These are phyloP conservation scores for Scaptomyza pallida DNA, from an alignment of 1,140 invertebrate species.

Conservation along the genomic window DNA sequence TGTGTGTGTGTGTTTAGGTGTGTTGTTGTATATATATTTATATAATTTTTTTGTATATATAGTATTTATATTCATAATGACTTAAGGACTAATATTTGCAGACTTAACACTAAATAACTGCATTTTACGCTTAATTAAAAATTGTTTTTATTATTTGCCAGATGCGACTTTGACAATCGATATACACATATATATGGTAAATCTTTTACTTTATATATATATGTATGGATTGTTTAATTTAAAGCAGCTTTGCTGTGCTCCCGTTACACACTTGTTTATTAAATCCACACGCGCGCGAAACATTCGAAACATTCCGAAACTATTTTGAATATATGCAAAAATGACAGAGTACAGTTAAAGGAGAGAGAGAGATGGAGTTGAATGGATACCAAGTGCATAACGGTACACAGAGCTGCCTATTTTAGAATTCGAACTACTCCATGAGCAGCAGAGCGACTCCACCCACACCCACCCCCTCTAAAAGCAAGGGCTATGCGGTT, in stretches of 20 bases:
- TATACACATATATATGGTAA: not conserved
- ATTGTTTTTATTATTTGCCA: conserved; percentile 10
- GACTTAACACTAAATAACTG: conserved; percentile 82
- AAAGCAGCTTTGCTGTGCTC: conserved; percentile 6
- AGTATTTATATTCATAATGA: conserved; percentile 58
- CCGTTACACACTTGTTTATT: conserved; percentile 21
- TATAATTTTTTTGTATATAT: too few species aligned
- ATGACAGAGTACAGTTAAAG: not conserved
- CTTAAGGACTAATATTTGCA: conserved; percentile 75
- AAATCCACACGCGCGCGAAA: conserved; percentile 9
- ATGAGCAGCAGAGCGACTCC: not conserved
- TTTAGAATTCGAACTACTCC: not conserved
- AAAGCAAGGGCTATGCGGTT: conserved; percentile 69
- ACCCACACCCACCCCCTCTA: not conserved
- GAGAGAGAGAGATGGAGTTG: not conserved
- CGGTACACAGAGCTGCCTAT: conserved; percentile 8
- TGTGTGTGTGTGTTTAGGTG: conserved; percentile 31
- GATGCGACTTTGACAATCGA: not conserved
- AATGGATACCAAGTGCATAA: conserved; percentile 7
- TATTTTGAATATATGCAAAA: conserved; percentile 27
- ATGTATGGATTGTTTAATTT: conserved; percentile 2
- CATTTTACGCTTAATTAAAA: conserved; percentile 69
- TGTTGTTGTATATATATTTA: conserved; percentile 24
- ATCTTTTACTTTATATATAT: not conserved
- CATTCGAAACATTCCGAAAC: not conserved